Evolutionary conservation across 2,888 invertebrate genomes (phyloP).

Genomic region (Laothoe populi): DNA sequence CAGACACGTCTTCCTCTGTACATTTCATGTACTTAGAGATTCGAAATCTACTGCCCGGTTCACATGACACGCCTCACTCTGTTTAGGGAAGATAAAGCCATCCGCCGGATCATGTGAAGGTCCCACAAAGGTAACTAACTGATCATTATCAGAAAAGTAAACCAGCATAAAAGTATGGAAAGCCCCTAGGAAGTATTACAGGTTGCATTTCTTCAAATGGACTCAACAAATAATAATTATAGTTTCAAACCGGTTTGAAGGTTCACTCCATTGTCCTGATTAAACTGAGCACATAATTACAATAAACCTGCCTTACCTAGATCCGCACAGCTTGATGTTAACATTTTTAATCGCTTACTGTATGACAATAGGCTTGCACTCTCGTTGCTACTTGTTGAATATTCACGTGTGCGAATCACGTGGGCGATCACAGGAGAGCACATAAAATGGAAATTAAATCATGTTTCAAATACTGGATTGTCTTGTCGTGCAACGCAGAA

Average conservation of each 20-base stretch:
- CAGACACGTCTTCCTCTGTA: conserved; percentile 38
- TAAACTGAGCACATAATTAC: conserved; percentile 64
- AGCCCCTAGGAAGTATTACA: conserved; percentile 13
- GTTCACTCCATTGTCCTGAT: conserved; percentile 65
- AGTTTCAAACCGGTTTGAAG: conserved; percentile 45
- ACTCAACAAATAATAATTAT: background rate
- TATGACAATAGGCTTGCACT: conserved; percentile 60
- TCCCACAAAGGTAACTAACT: conserved; percentile 45
- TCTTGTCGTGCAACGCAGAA: conserved; percentile 38
- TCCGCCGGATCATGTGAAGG: conserved; percentile 72
- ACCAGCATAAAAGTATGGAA: conserved; percentile 17
- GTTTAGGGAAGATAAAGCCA: conserved; percentile 73
- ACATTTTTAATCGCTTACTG: conserved; percentile 68
- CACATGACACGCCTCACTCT: conserved; percentile 70
- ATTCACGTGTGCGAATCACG: conserved; percentile 71
- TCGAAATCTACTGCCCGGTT: conserved; percentile 47
- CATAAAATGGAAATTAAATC: conserved; percentile 50
- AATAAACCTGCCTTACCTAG: conserved; percentile 62
- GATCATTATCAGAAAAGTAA: conserved; percentile 22
- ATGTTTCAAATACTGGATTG: conserved; percentile 43
- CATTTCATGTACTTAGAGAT: conserved; percentile 46
- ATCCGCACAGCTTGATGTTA: conserved; percentile 67
- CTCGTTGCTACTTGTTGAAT: conserved; percentile 65
- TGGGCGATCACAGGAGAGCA: conserved; percentile 51
- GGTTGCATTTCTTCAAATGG: conserved; percentile 28